Percentiles rank a stretch among this genome's conserved stretches.
phyloP scores from a whole-genome alignment of 2,113 vertebrate genomes.

The Anthoscopus minutus region DNA sequence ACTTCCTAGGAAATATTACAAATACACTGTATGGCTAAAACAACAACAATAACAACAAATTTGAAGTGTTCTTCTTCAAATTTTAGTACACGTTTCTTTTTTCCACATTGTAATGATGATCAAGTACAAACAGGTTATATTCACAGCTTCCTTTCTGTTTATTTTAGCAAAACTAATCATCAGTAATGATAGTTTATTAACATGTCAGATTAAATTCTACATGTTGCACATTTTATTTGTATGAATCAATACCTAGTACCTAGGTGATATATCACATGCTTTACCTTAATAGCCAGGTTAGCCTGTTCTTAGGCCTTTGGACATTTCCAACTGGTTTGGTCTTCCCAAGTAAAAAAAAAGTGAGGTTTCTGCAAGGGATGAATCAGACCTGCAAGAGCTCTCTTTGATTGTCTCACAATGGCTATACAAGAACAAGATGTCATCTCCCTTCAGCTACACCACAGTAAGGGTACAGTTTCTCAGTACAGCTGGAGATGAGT shows the following conservation, averaged over 20 bases:
- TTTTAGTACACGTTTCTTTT: not conserved
- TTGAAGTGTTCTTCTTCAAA: not conserved
- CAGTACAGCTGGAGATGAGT: slow-evolving; percentile 34
- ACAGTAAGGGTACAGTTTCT: not conserved
- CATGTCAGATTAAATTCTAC: not conserved
- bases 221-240: not conserved
- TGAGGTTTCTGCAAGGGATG: not conserved
- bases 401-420: not conserved
- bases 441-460: not conserved
- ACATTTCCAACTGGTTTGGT: not conserved
- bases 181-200: not conserved
- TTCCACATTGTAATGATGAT: not conserved
- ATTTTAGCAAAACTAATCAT: not conserved
- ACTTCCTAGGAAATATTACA: not conserved
- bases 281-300: not conserved
- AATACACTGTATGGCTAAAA: not conserved
- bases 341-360: not conserved
- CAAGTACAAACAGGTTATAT: not conserved
- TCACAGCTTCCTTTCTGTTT: not conserved
- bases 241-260: not conserved
- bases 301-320: not conserved
- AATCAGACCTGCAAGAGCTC: not conserved
- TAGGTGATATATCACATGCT: not conserved
- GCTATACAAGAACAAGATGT: not conserved
- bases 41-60: not conserved